Percentiles rank a stretch among this genome's conserved stretches.
phyloP scores from a whole-genome alignment of 2,888 invertebrate species.

The Endotricha flammealis region DNA sequence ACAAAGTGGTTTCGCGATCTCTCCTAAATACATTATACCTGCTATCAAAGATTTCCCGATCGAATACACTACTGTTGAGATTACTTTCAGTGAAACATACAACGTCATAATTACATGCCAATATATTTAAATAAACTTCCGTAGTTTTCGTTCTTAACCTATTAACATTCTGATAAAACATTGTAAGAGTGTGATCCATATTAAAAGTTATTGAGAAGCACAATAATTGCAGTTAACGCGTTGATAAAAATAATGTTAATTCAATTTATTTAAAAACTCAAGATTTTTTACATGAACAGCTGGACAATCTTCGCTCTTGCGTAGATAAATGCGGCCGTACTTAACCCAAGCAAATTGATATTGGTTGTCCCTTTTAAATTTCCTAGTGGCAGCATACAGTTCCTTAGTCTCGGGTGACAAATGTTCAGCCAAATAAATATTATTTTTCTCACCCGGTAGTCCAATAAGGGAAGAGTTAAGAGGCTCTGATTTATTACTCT shows the following conservation, averaged over 20 bases:
- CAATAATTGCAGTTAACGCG: too few relatives aligned
- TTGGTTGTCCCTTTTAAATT: slow-evolving; percentile 3
- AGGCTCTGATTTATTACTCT: neutral
- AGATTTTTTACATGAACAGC: slow-evolving; percentile 4
- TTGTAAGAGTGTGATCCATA: too few relatives aligned
- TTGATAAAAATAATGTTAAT: too few relatives aligned
- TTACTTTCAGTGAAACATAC: slow-evolving; percentile 11
- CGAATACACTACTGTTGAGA: slow-evolving; percentile 8
- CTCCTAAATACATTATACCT: neutral
- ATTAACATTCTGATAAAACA: slow-evolving; percentile 11
- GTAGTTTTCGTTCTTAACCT: slow-evolving; percentile 7
- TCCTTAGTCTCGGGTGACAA: neutral
- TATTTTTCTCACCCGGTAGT: too few relatives aligned
- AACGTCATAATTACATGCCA: slow-evolving; percentile 4
- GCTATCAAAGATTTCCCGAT: slow-evolving; percentile 6
- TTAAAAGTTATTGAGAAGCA: too few relatives aligned
- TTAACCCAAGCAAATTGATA: slow-evolving; percentile 12
- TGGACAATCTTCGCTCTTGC: slow-evolving; percentile 4
- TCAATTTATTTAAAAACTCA: too few relatives aligned
- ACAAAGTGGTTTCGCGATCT: too few relatives aligned
- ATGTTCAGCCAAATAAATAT: too few relatives aligned
- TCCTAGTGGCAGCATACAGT: neutral
- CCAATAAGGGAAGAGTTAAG: slow-evolving; percentile 2
- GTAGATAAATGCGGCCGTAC: slow-evolving; percentile 8
- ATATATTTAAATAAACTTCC: slow-evolving; percentile 6